These are phyloP conservation scores for Drosophila albomicans DNA, from an alignment of 1,140 invertebrate genomes.

Conservation along the genomic window DNA sequence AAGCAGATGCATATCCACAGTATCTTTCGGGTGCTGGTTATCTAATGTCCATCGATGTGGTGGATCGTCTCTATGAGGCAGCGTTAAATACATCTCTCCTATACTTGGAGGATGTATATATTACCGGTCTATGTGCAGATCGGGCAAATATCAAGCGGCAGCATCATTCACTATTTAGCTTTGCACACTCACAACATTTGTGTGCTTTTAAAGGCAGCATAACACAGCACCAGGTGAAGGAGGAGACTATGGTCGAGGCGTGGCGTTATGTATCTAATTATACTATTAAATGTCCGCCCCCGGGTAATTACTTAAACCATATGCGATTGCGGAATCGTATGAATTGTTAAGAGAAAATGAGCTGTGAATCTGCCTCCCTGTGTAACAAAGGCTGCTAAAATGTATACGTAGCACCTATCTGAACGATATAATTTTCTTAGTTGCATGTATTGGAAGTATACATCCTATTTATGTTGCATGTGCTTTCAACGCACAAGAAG, in stretches of 20 bases:
- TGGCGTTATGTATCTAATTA: constrained; percentile 76
- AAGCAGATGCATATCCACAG: constrained; percentile 90
- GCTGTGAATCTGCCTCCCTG: constrained; percentile 42
- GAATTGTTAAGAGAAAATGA: constrained; percentile 51
- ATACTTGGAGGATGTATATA: constrained; percentile 94
- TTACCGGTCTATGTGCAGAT: constrained; percentile 88
- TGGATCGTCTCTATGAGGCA: constrained; percentile 88
- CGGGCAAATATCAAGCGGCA: constrained; percentile 56
- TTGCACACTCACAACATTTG: constrained; percentile 51
- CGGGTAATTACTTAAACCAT: constrained; percentile 72
- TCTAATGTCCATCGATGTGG: constrained; percentile 90
- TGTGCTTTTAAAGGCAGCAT: constrained; percentile 79
- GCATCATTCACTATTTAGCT: constrained; percentile 77
- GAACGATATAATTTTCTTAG: neutral
- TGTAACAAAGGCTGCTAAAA: constrained; percentile 8
- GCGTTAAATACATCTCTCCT: constrained; percentile 90
- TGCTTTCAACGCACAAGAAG: neutral
- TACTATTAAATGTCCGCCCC: constrained; percentile 69
- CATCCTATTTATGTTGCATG: neutral
- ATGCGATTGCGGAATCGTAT: constrained; percentile 63
- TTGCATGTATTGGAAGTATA: neutral
- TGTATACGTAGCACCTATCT: constrained; percentile 29
- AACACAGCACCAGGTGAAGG: constrained; percentile 74
- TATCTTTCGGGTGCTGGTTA: constrained; percentile 95
- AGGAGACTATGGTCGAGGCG: constrained; percentile 72